These are phyloP conservation scores for Drosophila eohydei DNA, from an alignment of 2,888 invertebrate species.

Conservation along the genomic window DNA sequence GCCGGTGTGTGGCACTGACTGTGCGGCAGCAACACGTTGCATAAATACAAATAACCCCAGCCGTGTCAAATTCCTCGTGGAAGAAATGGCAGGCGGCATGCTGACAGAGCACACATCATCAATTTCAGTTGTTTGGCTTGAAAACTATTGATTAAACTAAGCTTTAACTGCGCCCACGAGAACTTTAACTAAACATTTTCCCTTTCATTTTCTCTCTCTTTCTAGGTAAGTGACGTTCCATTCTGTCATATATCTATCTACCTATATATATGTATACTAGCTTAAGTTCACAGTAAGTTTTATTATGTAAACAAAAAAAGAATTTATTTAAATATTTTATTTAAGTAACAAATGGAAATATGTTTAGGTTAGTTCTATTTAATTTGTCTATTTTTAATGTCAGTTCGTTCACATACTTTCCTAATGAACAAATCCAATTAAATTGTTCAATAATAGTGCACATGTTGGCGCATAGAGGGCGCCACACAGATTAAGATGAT, in stretches of 20 bases:
- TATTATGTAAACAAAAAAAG: constrained; percentile 21
- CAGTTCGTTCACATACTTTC: constrained; percentile 10
- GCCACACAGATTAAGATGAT: constrained; percentile 39
- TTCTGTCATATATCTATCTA: background rate
- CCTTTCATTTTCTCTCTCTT: constrained; percentile 35
- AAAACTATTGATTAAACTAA: constrained; percentile 10
- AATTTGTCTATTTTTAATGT: constrained; percentile 15
- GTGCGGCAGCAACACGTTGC: constrained; percentile 57
- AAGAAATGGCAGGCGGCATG: background rate
- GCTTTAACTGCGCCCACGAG: constrained; percentile 6
- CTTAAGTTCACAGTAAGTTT: constrained; percentile 71
- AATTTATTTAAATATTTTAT: background rate
- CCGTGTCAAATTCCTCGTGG: constrained; percentile 31
- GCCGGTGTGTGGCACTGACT: constrained; percentile 29
- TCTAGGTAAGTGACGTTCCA: constrained; percentile 59
- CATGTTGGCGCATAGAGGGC: constrained; percentile 35
- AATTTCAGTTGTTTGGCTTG: constrained; percentile 18
- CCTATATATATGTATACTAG: constrained; percentile 16
- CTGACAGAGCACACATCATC: constrained; percentile 19
- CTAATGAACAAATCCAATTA: constrained; percentile 38
- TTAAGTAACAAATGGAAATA: constrained; percentile 1
- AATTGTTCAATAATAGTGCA: constrained; percentile 59
- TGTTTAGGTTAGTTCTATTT: constrained; percentile 19
- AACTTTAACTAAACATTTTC: constrained; percentile 9
- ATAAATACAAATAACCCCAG: constrained; percentile 48